These are phyloP conservation scores for Monodelphis domestica DNA, from an alignment of 2,797 vertebrate species.

Conservation along the genomic window DNA sequence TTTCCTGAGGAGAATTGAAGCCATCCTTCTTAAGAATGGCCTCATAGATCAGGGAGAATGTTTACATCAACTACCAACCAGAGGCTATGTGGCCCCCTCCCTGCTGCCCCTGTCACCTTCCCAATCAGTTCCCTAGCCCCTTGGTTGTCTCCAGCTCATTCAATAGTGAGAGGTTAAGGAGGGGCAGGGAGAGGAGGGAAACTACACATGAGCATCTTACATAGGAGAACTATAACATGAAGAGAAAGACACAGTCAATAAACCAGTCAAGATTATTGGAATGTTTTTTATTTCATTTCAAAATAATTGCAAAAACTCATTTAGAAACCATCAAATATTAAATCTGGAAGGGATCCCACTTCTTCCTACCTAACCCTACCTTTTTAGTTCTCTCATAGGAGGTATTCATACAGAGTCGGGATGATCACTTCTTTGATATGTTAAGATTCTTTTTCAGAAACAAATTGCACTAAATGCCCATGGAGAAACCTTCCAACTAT, in stretches of 20 bases:
- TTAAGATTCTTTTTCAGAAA: not conserved
- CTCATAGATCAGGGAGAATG: conserved; percentile 23
- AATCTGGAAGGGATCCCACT: not conserved
- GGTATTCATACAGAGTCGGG: not conserved
- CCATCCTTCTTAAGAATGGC: not conserved
- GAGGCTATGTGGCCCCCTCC: not conserved
- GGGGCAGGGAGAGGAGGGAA: not conserved
- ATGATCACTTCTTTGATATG: not conserved
- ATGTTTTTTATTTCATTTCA: not conserved
- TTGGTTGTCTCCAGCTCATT: not conserved
- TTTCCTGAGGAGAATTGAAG: conserved; percentile 51
- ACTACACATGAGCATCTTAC: not conserved
- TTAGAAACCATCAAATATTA: not conserved
- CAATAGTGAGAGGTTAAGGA: not conserved
- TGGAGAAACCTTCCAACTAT: not conserved
- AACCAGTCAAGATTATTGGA: not conserved
- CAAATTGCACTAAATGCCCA: not conserved
- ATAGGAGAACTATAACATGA: not conserved
- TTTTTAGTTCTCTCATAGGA: not conserved
- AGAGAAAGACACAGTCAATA: too few species aligned
- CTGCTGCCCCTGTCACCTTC: not conserved
- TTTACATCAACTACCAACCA: not conserved
- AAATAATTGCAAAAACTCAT: not conserved
- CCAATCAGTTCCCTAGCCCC: not conserved
- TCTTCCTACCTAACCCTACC: not conserved